Base-by-base conservation (phyloP, 2,888 invertebrate genomes). In the Acleris emargana region DNA sequence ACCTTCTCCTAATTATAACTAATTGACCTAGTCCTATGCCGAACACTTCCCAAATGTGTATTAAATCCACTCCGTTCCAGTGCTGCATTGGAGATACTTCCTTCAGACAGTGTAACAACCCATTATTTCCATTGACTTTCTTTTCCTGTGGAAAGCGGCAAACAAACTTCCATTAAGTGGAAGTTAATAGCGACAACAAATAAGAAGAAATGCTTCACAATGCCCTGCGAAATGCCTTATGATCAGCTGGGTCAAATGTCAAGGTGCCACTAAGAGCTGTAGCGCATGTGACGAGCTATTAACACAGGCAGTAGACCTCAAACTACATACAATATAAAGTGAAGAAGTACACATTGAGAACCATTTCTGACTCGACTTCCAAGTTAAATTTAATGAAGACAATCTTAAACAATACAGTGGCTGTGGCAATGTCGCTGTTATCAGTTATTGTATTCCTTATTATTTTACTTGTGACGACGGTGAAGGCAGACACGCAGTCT, bases 211-310 rank as follows among this genome's bases (percentile, higher is more conserved):
- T 67, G 71, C 70, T 69, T 63, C 69, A 69, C 74, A 76, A 77
- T 72, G 75, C 75, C 79, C 77, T 77, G 79, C 75, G 74, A 80
- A 80, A 83, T 81, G 79, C 79, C 73, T 64, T 75, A 72, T 84
- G 87, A 88, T 86, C 76, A 88, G 88, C 80, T 88, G 75, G 91
- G 91, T 90, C 90, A 88, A 88, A 86, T 91, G 91, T 91, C 91
- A 91, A 86, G 86, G 86, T 75, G 76, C 82, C 72, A 71, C 63
- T 74, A 73, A 73, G 68, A 72, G 61, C 64, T 71, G 53, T 43
- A 20, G 64, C 57, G 50, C 72, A 67, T 75, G 76, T 79, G 84
- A 84, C 80, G 78, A 59, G 70, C 74, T 68, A 84, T 91, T 88
- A 91, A 69, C 66, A 68, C 58, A 79, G 60, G 71, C 83, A 89